Percentiles rank a stretch among this genome's conserved stretches.
Conservation (phyloP, 2,113 vertebrate species). For the Pardalotus punctatus region DNA sequence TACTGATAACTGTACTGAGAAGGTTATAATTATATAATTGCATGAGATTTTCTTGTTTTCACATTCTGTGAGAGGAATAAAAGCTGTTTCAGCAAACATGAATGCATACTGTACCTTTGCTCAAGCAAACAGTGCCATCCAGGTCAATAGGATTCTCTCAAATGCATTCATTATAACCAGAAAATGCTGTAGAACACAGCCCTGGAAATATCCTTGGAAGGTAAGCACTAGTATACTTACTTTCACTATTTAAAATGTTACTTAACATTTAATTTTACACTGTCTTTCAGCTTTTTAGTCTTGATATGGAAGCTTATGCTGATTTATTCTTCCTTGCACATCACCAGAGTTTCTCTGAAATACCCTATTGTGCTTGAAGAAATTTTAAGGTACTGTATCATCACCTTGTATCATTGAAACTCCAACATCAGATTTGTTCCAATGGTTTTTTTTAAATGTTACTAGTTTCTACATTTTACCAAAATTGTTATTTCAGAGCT, state of each 20-base stretch:
- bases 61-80: background rate
- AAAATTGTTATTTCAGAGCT: background rate
- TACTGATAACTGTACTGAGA: background rate
- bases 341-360: background rate
- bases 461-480: background rate
- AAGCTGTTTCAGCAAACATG: background rate
- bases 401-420: background rate
- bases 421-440: background rate
- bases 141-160: background rate
- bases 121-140: background rate
- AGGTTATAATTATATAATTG: background rate
- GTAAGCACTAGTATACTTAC: background rate
- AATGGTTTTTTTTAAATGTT: background rate
- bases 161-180: background rate
- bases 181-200: background rate
- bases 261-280: background rate
- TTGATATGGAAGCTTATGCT: background rate
- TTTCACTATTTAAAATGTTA: background rate
- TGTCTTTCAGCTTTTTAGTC: background rate
- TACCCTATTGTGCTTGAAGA: background rate
- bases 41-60: background rate
- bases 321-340: background rate
- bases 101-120: background rate
- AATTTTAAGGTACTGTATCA: background rate
- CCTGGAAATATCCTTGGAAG: background rate